A percentile compares a stretch with the other conserved stretches of the same genome.
Conservation (phyloP, 2,113 vertebrate genomes). For the Pontoporia blainvillei region DNA sequence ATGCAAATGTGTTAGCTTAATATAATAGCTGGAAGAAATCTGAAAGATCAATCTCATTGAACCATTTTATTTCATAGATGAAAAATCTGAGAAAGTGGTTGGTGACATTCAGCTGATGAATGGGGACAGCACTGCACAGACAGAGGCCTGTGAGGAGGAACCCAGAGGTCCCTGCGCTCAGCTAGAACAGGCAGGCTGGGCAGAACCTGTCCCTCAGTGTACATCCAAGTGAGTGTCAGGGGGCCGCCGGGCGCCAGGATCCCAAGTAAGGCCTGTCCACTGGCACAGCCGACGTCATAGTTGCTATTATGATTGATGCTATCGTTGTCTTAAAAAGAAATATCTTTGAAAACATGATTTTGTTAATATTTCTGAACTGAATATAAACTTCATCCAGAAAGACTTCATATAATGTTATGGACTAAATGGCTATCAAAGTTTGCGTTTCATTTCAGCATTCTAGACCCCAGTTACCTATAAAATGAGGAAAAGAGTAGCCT, state of each 20-base stretch:
- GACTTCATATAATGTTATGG: neutral
- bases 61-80: neutral
- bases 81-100: neutral
- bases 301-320: neutral
- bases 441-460: neutral
- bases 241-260: accelerated
- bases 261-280: neutral
- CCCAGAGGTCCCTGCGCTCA: accelerated
- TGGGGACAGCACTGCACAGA: too few relatives aligned
- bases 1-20: constrained; percentile 1
- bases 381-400: neutral
- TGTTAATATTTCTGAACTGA: neutral
- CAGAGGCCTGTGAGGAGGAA: neutral
- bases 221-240: accelerated
- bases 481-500: neutral
- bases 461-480: neutral
- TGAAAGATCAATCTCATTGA: neutral
- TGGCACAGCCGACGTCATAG: accelerated
- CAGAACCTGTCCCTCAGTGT: neutral
- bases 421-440: neutral
- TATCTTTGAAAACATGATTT: neutral
- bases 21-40: neutral
- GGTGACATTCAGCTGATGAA: neutral
- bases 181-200: accelerated
- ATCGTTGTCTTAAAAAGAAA: neutral